Base-by-base conservation (phyloP, 2,797 vertebrate species). In the Cossypha heuglini region DNA sequence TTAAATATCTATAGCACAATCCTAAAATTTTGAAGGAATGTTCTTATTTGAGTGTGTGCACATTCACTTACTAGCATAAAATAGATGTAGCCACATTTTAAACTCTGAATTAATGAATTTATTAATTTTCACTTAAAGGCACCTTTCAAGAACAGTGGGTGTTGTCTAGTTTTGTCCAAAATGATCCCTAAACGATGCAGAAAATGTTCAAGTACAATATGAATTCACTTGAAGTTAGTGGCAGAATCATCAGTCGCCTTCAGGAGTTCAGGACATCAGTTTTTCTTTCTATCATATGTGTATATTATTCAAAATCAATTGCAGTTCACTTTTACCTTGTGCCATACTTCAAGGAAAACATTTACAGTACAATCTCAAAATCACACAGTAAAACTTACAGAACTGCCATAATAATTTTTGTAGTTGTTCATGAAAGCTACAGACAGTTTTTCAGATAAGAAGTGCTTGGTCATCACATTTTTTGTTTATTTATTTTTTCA, bases 271-370 rank as follows among this genome's bases (percentile, higher is more conserved):
- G 9, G 13, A 42, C 40, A 81, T 84, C 10, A 25, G 54, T 40
- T 37, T 75, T 68, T 61, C 15, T 77, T 64, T 75, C 14, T 16
- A 26, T 54, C 64, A 22, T 29, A n/a, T 11, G 3, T 43, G 2
- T 37, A 21, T 38, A 43, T 43, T 63, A 63, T 42, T 86, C 62
- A 71, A 29, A 81, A 67, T 31, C 13, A 45, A 29, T 8, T 75
- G 4, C 10, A 35, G 6, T 35, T 55, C 17, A 13, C 4, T 58
- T 49, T 64, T 57, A 61, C 40, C 26, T 55, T 59, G 26, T 38
- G 58, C 33, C 0, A 0, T 58, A 13, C n/a, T 43, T 78, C 31
- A 89, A 0, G 19, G 9, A 73, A 26, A 59, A 5, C 7, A 48
- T 59, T 73, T 77, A 40, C 2, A 26, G 24, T 33, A 42, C 6